A percentile compares a stretch with the other conserved stretches of the same genome.
These are phyloP conservation scores for Pangasius mekongensis DNA, from an alignment of 2,797 vertebrate species.

Conservation along the genomic window DNA sequence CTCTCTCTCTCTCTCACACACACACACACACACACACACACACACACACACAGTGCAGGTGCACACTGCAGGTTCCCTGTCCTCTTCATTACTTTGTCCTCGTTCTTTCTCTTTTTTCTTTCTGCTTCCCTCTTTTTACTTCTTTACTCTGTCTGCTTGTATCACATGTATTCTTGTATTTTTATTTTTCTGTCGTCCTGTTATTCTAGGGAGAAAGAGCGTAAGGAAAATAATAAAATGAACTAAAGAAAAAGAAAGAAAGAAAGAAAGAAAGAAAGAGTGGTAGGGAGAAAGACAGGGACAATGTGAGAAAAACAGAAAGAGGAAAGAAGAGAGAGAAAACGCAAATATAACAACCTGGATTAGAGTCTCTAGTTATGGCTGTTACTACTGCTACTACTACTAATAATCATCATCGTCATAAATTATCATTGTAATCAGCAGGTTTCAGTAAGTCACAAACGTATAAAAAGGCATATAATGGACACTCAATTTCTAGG, in stretches of 20 bases:
- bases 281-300: neutral
- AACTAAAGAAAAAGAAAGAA: neutral
- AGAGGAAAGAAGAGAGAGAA: neutral
- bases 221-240: neutral
- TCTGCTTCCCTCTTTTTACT: neutral
- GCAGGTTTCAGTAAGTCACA: neutral
- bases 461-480: neutral
- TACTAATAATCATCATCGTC: neutral
- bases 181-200: neutral
- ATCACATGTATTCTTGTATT: neutral
- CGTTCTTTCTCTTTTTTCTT: neutral
- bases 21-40: no score
- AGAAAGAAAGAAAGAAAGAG: neutral
- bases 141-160: neutral
- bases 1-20: neutral
- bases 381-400: neutral
- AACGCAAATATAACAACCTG: neutral
- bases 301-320: neutral
- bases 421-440: neutral
- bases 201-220: neutral
- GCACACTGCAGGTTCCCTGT: neutral
- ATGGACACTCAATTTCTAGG: neutral
- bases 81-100: slow-evolving; percentile 10
- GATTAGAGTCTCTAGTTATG: neutral
- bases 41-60: slow-evolving; percentile 2